Base-by-base conservation (phyloP, 2,113 vertebrate genomes). In the Charadrius vociferus region DNA sequence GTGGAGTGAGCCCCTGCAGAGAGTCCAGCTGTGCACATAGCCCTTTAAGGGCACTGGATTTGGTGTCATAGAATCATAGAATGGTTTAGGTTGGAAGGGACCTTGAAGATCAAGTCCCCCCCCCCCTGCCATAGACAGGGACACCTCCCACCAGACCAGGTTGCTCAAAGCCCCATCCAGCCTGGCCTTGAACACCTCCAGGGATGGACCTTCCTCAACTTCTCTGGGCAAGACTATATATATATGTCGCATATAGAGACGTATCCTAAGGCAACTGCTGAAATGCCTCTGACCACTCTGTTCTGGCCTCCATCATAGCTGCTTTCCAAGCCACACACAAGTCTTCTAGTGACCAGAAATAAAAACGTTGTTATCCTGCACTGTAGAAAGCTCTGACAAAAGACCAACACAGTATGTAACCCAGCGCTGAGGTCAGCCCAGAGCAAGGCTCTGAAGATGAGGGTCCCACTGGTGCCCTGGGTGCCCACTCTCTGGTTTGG, bases 381-480 rank as follows among this genome's bases (percentile, higher is more conserved):
- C 34, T 56, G 36, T 7, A 15, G 68, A 39, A 93, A 65, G 20
- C 41, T 73, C 62, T 86, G 58, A 65, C 23, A 30, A 47, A 95
- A 73, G 36, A 27, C 18, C 39, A 37, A 15, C 20, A 11, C 6
- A 18, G 10, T 17, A 15, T 53, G 37, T 23, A 72, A 59, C 17
- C 19, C 5, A 0, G 14, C 9, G 16, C 37, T 0, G 0, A 73
- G 22, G 7, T 27, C 32, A 65, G 18, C 39, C 16, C 37, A 72
- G 49, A 58, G 34, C 37, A 89, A 49, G 20, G 12, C 16, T 68
- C 39, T 70, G 39, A 81, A 45, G n/a, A 8, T 32, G 34, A 86
- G 15, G 7, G 23, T 65, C 36, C 29, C 45, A 17, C 32, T 32
- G 27, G 10, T 47, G 29, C 14, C 59, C 14, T n/a, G 14, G 0